Evolutionary conservation across 92 coral and sea anemone genomes (phyloP), one percentile per base, ranked within the genome.

Genomic region (Actinernus sp.): DNA sequence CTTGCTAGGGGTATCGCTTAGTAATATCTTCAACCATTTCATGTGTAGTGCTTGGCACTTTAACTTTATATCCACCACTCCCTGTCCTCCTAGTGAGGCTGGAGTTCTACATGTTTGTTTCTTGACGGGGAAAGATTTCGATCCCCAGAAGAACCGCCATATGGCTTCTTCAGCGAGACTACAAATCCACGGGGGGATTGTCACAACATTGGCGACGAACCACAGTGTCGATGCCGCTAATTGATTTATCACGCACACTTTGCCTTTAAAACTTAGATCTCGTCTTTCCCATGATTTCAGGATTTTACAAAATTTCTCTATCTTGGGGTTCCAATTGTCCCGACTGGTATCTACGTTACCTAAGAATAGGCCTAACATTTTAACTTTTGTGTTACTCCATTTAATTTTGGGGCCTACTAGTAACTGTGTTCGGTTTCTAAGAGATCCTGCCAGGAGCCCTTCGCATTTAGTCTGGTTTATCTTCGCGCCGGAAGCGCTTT

Each of bases 391-490:
- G 14, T 34, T 34, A 14, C 8, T 34, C 41, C 41, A 34, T 34
- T 6, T 34, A 6, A 34, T 34, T 34, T 34, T 6, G 8, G 41
- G 41, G 6, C 41, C 41, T 6, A 6, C 6, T 6, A 14, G 8
- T 34, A 34, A 6, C 14, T 6, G 6, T 14, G 41, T 34, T 34
- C 41, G 41, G 41, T 34, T 34, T 14, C 41, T 6, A 6, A 34
- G 41, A 6, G 41, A 6, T 34, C 41, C 41, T 6, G 8, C 14
- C 14, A 34, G 14, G 14, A 66, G 74, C 4, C 74, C 74, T 23
- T 66, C n/a, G 23, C 49, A 51, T 2, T 66, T 66, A 0, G n/a
- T 25, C 2, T 32, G 23, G 33, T 66, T 67, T 34, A 67, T 18
- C 2, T 52, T 49, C 0, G 63, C 22, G 24, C 43, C 63, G 3